A percentile compares a stretch with the other conserved stretches of the same genome.
Evolutionary conservation across 2,113 vertebrate species (phyloP).

Genomic region (Passer montanus): DNA sequence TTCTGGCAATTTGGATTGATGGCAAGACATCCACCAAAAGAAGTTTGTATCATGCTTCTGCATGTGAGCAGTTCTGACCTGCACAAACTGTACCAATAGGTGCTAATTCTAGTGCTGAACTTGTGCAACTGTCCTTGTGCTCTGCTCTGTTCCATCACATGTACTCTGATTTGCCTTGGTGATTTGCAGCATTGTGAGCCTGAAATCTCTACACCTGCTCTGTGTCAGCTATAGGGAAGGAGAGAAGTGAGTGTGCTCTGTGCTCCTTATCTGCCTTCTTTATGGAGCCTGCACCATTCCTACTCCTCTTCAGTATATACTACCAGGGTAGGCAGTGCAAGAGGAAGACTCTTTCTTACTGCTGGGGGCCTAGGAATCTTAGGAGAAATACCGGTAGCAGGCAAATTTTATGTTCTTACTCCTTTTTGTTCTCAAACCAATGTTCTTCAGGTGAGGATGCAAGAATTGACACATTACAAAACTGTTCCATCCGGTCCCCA

Average conservation of each 20-base stretch:
- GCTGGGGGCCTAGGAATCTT: neutral
- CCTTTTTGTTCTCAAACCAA: neutral
- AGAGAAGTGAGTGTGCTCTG: neutral
- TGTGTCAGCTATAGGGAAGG: neutral
- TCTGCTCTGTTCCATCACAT: neutral
- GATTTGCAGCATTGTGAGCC: neutral
- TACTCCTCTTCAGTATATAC: neutral
- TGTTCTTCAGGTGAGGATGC: slow-evolving; percentile 67
- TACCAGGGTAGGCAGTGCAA: neutral
- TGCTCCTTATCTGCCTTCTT: neutral
- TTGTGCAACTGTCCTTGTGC: neutral
- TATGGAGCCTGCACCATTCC: neutral
- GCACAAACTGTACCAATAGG: too few species aligned
- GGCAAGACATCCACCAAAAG: neutral
- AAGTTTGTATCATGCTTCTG: neutral
- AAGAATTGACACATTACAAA: slow-evolving; percentile 51
- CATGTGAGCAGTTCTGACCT: neutral
- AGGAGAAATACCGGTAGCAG: neutral
- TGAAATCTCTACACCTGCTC: neutral
- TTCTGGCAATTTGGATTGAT: neutral
- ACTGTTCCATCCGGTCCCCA: slow-evolving; percentile 42
- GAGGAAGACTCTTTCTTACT: neutral
- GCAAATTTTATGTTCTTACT: neutral
- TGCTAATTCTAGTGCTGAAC: neutral
- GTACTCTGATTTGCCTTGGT: neutral